Evolutionary conservation across 2,797 vertebrate genomes (phyloP).

Genomic region (Notoglanidium macrostoma): DNA sequence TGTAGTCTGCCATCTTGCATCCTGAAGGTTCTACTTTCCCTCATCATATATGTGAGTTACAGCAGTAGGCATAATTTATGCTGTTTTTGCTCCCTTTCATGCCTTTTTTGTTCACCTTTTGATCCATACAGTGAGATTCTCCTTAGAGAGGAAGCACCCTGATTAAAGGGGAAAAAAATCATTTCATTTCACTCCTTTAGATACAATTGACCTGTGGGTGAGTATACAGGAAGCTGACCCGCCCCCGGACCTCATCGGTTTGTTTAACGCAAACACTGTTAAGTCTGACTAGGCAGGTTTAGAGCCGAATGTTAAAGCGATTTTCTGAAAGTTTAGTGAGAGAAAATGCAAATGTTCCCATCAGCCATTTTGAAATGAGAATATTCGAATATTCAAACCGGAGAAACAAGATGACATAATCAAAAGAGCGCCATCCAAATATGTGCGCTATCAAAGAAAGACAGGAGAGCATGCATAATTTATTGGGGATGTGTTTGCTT

Average conservation of each 20-base stretch:
- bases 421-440: neutral
- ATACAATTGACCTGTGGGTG: conserved; percentile 28
- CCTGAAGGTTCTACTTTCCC: neutral
- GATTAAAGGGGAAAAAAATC: neutral
- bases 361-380: conserved; percentile 2
- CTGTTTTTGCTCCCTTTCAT: neutral
- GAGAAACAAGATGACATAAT: neutral
- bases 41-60: neutral
- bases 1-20: neutral
- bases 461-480: neutral
- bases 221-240: conserved; percentile 22
- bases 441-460: neutral
- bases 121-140: neutral
- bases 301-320: neutral
- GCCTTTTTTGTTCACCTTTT: neutral
- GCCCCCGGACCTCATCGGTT: conserved; percentile 10
- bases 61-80: neutral
- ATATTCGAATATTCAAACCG: neutral
- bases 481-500: neutral
- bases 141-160: neutral
- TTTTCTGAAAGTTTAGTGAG: neutral
- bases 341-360: conserved; percentile 16
- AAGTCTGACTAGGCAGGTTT: conserved; percentile 2
- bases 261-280: conserved; percentile 36
- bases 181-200: neutral